phyloP scores from a whole-genome alignment of 2,797 vertebrate species.

The Acipenser ruthenus region DNA sequence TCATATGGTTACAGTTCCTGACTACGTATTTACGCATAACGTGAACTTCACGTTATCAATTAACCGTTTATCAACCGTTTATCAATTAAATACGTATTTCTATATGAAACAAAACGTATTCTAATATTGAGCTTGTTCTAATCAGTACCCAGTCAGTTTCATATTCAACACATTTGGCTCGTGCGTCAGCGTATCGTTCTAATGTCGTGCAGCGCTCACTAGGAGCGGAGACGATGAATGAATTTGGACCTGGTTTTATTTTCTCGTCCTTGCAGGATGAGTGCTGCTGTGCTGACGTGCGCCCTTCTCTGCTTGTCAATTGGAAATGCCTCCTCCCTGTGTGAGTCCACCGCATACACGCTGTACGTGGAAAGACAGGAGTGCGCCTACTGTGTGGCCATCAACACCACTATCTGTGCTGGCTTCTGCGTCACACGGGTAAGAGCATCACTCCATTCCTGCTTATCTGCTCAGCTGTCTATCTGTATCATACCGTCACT shows the following conservation, averaged over 20 bases:
- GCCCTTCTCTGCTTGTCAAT: slow-evolving; percentile 68
- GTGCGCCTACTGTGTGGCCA: slow-evolving; percentile 81
- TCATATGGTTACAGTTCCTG: too few species aligned
- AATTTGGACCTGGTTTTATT: slow-evolving; percentile 11
- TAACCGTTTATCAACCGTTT: too few species aligned
- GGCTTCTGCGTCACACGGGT: slow-evolving; percentile 92
- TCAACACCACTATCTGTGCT: slow-evolving; percentile 94
- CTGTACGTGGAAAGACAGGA: slow-evolving; percentile 81
- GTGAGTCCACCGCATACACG: slow-evolving; percentile 75
- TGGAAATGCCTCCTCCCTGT: slow-evolving; percentile 63
- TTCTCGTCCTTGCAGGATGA: slow-evolving; percentile 58
- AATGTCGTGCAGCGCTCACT: too few species aligned
- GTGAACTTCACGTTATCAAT: too few species aligned
- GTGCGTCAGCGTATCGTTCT: too few species aligned
- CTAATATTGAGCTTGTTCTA: slow-evolving; percentile 3
- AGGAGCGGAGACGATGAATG: too few species aligned
- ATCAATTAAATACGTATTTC: too few species aligned
- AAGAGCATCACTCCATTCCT: slow-evolving; percentile 18
- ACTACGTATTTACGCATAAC: too few species aligned
- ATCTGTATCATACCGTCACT: too few species aligned
- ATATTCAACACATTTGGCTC: not conserved
- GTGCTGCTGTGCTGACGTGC: slow-evolving; percentile 49
- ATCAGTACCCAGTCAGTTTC: slow-evolving; percentile 20
- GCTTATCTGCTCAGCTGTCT: too few species aligned
- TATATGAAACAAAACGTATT: not conserved